Evolutionary conservation across 2,888 invertebrate genomes (phyloP).

Genomic region (Trachelus iudaicus): DNA sequence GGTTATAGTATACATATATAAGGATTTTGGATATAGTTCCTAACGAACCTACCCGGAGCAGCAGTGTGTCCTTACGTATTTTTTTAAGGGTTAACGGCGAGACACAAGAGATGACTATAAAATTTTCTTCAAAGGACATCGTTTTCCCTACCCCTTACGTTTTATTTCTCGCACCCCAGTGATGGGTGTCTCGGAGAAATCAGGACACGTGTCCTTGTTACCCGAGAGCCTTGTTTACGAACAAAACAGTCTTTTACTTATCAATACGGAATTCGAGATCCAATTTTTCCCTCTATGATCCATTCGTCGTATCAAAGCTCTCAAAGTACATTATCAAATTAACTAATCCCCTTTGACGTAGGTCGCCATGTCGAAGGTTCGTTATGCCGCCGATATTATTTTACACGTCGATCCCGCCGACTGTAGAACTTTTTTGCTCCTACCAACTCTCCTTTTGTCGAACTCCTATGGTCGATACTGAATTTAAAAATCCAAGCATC

Average conservation of each 20-base stretch:
- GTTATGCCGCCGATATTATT: constrained; percentile 29
- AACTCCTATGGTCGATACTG: neutral
- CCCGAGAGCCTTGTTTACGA: neutral
- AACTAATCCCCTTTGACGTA: constrained; percentile 38
- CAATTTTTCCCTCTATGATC: constrained; percentile 52
- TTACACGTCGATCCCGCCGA: constrained; percentile 24
- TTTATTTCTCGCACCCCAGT: neutral
- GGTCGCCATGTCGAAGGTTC: neutral
- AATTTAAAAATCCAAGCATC: neutral
- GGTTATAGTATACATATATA: too few relatives aligned
- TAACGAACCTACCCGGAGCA: too few relatives aligned
- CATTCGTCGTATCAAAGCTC: constrained; percentile 49
- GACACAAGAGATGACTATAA: neutral
- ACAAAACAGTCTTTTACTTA: neutral
- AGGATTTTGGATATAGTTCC: too few relatives aligned
- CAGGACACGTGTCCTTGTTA: neutral
- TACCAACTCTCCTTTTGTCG: neutral
- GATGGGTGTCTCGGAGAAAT: neutral
- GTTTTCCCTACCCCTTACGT: neutral
- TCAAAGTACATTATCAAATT: constrained; percentile 45
- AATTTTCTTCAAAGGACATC: neutral
- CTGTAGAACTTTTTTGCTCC: neutral
- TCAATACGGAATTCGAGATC: constrained; percentile 41
- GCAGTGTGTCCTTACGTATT: too few relatives aligned
- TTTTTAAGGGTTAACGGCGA: neutral